A percentile compares a stretch with the other conserved stretches of the same genome.
Conservation (phyloP, 37 sponge, comb jelly and placozoan genomes). For the Tethya wilhelma region DNA sequence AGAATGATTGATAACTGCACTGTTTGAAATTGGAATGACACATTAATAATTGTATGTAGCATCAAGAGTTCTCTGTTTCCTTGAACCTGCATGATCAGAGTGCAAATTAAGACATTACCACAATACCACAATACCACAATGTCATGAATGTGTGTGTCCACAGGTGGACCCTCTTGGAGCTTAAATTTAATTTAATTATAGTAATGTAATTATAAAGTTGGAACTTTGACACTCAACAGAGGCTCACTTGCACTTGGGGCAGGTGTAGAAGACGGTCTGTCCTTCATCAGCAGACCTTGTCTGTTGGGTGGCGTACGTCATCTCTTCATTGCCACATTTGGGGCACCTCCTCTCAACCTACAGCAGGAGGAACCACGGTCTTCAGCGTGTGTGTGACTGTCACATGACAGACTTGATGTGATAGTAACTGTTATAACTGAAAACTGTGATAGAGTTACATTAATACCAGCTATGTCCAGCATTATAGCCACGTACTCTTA, state of each 20-base stretch:
- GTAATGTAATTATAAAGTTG: no score
- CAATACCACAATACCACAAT: background rate
- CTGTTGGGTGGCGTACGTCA: conserved; percentile 95
- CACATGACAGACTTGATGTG: no score
- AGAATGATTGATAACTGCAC: no score
- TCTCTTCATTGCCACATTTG: conserved; percentile 88
- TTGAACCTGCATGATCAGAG: conserved; percentile 21
- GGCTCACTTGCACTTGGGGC: conserved; percentile 85
- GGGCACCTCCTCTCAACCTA: conserved; percentile 88
- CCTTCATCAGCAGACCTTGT: conserved; percentile 96
- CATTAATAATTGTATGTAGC: background rate
- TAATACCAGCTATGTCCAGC: no score
- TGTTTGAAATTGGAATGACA: background rate
- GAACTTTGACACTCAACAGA: no score
- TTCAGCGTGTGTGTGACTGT: background rate
- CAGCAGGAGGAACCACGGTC: background rate
- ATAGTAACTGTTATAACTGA: no score
- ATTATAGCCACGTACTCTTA: no score
- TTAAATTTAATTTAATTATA: no score
- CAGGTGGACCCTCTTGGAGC: no score
- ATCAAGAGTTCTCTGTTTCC: conserved; percentile 60
- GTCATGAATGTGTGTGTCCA: no score
- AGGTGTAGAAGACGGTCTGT: conserved; percentile 96
- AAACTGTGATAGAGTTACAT: no score
- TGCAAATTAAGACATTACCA: background rate